Base-by-base conservation (phyloP, 1,140 invertebrate species). In the Piezodorus guildinii region DNA sequence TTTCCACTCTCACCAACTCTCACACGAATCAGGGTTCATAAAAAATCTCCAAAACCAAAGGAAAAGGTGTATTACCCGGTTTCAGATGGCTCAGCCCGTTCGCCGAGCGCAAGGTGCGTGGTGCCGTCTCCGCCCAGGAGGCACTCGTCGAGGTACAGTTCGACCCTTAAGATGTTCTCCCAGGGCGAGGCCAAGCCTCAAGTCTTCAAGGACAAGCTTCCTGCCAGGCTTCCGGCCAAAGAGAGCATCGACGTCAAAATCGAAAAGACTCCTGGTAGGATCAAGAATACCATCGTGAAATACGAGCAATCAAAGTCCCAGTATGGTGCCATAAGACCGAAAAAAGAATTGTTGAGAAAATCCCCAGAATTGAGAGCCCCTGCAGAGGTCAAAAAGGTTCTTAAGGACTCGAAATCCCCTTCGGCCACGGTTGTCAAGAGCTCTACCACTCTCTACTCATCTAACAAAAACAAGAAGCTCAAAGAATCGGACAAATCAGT, bases 1-100 rank as follows among this genome's bases (percentile, higher is more conserved):
- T 86, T 88, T 74, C 86, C 87, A 68, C 86, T 90, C 68, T 85
- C 87, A 62, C 81, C 86, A 44, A 87, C 85, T 62, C 74, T 89
- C 70, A 89, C 86, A 65, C 83, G 85, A 76, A 88, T 89, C 70
- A 81, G 86, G 72, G 81, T 88, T 19, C 85, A 85, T 72, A 86
- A 83, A 73, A 83, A 78, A 62, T 74, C 60, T 45, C 62, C 63
- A 52, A 67, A 66, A 25, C 68, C 69, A 14, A 58, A 70, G 63
- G 79, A 83, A 74, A 77, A 81, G 15, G 71, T 82, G 51, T 83
- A 80, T 69, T 83, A 82, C 72, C 83, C 82, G 25, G 71, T 82
- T 6, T 78, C 76, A 19, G 66, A 63, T 39, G 61, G 56, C 62
- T 68, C 65, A 34, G 69, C 68, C 73, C 78, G 63, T 80, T 81